Percentiles rank a stretch among this genome's conserved stretches.
Conservation (phyloP, 2,113 vertebrate genomes). For the Stictonetta naevosa region DNA sequence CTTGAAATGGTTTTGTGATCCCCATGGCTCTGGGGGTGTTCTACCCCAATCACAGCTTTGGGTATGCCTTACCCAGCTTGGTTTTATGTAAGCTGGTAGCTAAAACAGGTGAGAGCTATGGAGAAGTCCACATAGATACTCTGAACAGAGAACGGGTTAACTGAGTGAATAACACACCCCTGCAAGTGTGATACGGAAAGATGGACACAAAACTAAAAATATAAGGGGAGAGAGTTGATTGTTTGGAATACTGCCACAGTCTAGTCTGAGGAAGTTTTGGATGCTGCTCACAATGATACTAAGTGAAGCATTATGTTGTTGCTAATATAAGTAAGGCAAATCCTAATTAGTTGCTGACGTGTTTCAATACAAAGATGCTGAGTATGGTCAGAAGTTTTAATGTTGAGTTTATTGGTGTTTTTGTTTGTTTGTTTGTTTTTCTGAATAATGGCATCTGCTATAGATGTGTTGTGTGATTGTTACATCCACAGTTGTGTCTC, state of each 20-base stretch:
- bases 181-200: neutral
- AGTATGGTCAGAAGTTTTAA: neutral
- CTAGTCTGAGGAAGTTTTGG: neutral
- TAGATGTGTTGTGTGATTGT: neutral
- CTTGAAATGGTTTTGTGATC: neutral
- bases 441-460: neutral
- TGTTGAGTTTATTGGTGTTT: neutral
- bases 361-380: neutral
- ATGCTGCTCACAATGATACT: neutral
- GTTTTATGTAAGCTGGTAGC: neutral
- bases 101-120: neutral
- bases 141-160: neutral
- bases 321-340: neutral
- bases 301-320: neutral
- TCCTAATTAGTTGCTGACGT: neutral
- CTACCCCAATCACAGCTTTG: neutral
- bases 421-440: neutral
- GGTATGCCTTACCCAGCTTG: neutral
- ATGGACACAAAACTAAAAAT: neutral
- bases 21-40: neutral
- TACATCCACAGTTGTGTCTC: neutral
- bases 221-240: neutral
- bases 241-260: neutral
- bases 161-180: neutral
- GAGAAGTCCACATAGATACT: neutral